Conservation (phyloP, 1,140 invertebrate genomes). For the Diachasmimorpha longicaudata region DNA sequence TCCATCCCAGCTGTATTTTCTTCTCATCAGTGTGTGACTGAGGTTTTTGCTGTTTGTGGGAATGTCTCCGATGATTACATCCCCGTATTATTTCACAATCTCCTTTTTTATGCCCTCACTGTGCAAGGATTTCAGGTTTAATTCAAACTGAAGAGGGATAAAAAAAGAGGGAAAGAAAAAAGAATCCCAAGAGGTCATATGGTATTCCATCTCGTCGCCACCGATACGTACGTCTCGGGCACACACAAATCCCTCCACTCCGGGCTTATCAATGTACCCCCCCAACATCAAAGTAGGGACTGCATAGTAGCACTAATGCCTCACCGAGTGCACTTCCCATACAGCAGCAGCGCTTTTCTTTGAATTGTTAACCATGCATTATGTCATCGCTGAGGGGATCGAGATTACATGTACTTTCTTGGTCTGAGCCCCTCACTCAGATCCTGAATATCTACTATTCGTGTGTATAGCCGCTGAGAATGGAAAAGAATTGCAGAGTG, state of each 20-base stretch:
- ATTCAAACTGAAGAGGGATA: neutral
- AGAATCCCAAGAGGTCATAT: neutral
- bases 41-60: neutral
- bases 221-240: neutral
- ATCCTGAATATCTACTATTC: neutral
- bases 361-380: constrained; percentile 16
- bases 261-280: constrained; percentile 42
- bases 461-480: neutral
- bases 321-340: constrained; percentile 33
- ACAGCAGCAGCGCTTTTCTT: constrained; percentile 4
- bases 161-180: neutral
- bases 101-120: neutral
- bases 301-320: constrained; percentile 34
- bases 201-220: neutral
- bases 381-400: neutral
- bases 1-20: neutral
- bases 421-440: neutral
- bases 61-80: neutral
- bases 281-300: constrained; percentile 36
- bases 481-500: constrained; percentile 12
- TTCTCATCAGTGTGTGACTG: neutral
- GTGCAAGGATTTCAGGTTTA: neutral
- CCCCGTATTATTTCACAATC: constrained; percentile 1
- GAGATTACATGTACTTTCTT: constrained; percentile 4
- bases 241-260: constrained; percentile 21